Conservation (phyloP, 2,113 vertebrate genomes). For the Anarhynchus alexandrinus region DNA sequence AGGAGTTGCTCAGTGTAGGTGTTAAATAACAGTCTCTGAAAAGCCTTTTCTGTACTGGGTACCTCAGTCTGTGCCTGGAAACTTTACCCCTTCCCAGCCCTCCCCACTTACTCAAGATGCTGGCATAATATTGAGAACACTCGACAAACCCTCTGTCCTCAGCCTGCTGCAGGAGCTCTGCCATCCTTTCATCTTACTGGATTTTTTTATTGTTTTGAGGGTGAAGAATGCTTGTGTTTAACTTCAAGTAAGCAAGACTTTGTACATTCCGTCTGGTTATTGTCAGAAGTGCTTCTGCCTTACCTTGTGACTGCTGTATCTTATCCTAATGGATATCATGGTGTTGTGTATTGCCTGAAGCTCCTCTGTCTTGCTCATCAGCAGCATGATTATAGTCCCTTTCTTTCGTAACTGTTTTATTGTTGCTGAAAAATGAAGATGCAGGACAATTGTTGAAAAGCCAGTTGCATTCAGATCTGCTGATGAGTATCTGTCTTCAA, state of each 20-base stretch:
- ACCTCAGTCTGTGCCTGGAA: not conserved
- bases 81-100: not conserved
- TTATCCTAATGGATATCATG: not conserved
- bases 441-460: not conserved
- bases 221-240: not conserved
- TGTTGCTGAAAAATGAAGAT: not conserved
- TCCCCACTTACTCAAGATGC: not conserved
- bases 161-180: not conserved
- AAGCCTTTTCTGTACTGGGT: not conserved
- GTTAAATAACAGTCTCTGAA: not conserved
- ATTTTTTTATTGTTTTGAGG: not conserved
- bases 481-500: not conserved
- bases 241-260: not conserved
- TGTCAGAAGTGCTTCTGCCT: not conserved
- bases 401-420: not conserved
- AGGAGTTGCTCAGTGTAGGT: not conserved
- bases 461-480: not conserved
- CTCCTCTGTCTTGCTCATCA: not conserved
- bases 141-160: not conserved
- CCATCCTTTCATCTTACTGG: not conserved
- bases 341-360: not conserved
- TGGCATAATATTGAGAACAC: not conserved
- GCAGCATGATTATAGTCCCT: not conserved
- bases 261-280: not conserved
- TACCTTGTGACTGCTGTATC: not conserved